A percentile compares a stretch with the other conserved stretches of the same genome.
Evolutionary conservation across 2,888 invertebrate species (phyloP).

Genomic region (Drosophila helvetica): DNA sequence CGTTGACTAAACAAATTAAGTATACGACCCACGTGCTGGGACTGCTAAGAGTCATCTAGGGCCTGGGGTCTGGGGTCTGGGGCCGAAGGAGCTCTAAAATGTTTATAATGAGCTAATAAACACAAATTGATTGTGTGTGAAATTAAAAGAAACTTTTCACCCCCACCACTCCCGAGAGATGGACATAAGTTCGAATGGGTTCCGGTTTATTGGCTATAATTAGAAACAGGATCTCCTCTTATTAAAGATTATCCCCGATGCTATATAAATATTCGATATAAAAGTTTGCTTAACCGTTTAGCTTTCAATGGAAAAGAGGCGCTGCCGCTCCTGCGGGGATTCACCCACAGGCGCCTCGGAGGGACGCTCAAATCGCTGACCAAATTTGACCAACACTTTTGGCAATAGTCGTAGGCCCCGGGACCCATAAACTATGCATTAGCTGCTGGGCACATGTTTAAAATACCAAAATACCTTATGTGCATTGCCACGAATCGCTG

Average conservation of each 20-base stretch:
- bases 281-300: background rate
- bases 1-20: conserved; percentile 72
- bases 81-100: conserved; percentile 29
- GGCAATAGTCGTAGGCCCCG: conserved; percentile 56
- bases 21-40: conserved; percentile 56
- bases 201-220: conserved; percentile 20
- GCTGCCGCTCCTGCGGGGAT: background rate
- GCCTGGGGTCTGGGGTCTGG: background rate
- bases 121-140: conserved; percentile 62
- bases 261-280: background rate
- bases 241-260: background rate
- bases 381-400: conserved; percentile 70
- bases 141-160: conserved; percentile 49
- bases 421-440: conserved; percentile 75
- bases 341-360: background rate
- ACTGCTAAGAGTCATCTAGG: conserved; percentile 27
- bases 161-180: background rate
- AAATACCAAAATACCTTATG: conserved; percentile 70
- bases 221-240: background rate
- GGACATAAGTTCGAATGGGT: conserved; percentile 12
- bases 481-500: conserved; percentile 47
- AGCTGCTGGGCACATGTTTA: conserved; percentile 68
- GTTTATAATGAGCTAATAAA: conserved; percentile 68
- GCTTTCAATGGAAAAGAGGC: background rate
- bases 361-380: conserved; percentile 34